Percentiles rank a stretch among this genome's conserved stretches.
phyloP scores from a whole-genome alignment of 2,113 vertebrate genomes.

The Halichoeres trimaculatus region DNA sequence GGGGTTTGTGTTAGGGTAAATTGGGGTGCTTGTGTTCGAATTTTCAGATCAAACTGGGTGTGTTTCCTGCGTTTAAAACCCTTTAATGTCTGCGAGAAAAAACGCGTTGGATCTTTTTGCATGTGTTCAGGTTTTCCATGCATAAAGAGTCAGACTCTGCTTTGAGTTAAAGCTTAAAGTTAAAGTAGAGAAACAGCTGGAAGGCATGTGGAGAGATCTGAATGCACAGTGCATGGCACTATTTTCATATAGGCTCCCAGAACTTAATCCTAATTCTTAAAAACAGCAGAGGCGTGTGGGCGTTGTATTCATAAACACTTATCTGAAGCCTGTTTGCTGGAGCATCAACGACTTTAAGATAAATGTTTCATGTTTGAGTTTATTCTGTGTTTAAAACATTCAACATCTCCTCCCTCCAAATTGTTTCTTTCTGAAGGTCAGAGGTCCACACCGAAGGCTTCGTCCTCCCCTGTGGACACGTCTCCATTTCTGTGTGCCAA shows the following conservation, averaged over 20 bases:
- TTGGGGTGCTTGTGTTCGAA: background rate
- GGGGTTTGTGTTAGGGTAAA: constrained; percentile 26
- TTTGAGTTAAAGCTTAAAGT: background rate
- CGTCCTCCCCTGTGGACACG: background rate
- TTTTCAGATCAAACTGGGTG: background rate
- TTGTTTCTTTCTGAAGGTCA: constrained; percentile 9
- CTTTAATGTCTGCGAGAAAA: background rate
- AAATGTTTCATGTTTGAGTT: too few species aligned
- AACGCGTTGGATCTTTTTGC: background rate
- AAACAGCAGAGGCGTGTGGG: background rate
- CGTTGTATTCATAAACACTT: too few species aligned
- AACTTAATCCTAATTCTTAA: background rate
- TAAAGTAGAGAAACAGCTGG: background rate
- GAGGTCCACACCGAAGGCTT: background rate
- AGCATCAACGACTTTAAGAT: too few species aligned
- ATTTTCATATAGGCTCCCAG: too few species aligned
- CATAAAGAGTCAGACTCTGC: background rate
- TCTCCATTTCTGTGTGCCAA: background rate
- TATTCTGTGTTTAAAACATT: too few species aligned
- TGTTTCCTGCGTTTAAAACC: background rate
- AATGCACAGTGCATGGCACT: too few species aligned
- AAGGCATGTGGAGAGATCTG: background rate
- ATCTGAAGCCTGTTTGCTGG: too few species aligned
- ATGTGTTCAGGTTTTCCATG: background rate
- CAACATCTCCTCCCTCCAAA: background rate